These are phyloP conservation scores for Neodiprion fabricii DNA, from an alignment of 1,140 invertebrate species.

Conservation along the genomic window DNA sequence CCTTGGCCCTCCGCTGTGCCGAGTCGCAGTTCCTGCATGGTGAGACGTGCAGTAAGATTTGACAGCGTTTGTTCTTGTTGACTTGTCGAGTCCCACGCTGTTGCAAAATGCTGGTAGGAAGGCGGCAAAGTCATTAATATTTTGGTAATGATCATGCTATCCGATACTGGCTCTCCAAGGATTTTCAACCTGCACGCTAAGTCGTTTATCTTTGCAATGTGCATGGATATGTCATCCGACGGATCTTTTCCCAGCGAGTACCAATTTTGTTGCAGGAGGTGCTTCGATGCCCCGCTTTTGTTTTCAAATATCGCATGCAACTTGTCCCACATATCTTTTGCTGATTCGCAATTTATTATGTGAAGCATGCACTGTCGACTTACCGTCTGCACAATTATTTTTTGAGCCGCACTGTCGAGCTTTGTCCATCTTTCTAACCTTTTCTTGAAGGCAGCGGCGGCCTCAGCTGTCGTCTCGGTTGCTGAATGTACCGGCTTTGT, in stretches of 20 bases:
- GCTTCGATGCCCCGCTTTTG: conserved; percentile 37
- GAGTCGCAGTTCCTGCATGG: conserved; percentile 33
- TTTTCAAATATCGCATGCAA: conserved; percentile 43
- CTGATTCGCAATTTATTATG: conserved; percentile 38
- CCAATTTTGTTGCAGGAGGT: conserved; percentile 42
- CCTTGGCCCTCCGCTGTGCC: background rate
- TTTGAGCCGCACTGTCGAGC: conserved; percentile 32
- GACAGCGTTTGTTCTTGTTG: conserved; percentile 35
- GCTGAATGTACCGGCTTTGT: conserved; percentile 9
- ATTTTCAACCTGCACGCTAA: conserved; percentile 31
- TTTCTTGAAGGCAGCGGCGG: background rate
- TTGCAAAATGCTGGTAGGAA: conserved; percentile 40
- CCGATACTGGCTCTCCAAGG: conserved; percentile 34
- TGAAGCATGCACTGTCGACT: conserved; percentile 35
- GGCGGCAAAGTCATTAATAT: conserved; percentile 39
- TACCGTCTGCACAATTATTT: conserved; percentile 33
- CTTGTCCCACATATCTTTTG: conserved; percentile 45
- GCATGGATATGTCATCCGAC: conserved; percentile 31
- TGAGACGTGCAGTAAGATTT: conserved; percentile 40
- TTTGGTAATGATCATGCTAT: conserved; percentile 42
- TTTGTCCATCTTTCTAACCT: conserved; percentile 29
- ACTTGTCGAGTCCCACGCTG: conserved; percentile 46
- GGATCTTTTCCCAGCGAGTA: conserved; percentile 32
- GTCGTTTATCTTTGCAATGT: conserved; percentile 44
- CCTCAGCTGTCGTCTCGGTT: background rate